Conservation (phyloP, 1,140 invertebrate genomes). For the Danaus melanippus region DNA sequence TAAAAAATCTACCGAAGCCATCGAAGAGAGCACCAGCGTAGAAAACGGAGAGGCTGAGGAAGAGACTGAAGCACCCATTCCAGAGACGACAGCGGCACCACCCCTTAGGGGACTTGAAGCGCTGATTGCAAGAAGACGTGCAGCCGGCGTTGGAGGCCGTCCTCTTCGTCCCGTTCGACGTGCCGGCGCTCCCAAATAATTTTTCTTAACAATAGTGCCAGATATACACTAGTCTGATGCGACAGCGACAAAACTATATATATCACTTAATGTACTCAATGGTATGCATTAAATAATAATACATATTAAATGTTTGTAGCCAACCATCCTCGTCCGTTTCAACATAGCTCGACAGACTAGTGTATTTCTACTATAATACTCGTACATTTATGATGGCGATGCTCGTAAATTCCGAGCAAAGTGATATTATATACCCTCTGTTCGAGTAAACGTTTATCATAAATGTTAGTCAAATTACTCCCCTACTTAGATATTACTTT, state of each 20-base stretch:
- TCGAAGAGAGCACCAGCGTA: conserved; percentile 47
- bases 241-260: no score
- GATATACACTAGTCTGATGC: no score
- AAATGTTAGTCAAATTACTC: conserved; percentile 62
- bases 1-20: conserved; percentile 46
- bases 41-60: conserved; percentile 51
- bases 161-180: conserved; percentile 41
- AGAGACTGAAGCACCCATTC: conserved; percentile 35
- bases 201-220: background rate
- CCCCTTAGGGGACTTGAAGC: conserved; percentile 53
- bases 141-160: conserved; percentile 43
- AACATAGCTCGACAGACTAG: no score
- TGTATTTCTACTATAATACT: no score
- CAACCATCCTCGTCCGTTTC: no score
- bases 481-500: conserved; percentile 45
- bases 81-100: conserved; percentile 50
- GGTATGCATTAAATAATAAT: no score
- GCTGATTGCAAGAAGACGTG: conserved; percentile 46
- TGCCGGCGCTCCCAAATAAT: conserved; percentile 29
- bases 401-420: no score
- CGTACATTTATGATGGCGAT: no score
- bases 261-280: no score
- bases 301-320: no score
- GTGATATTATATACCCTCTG: no score
- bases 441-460: conserved; percentile 31